Percentiles rank a stretch among this genome's conserved stretches.
phyloP scores from a whole-genome alignment of 1,140 invertebrate genomes.

The Drosophila seguyi region DNA sequence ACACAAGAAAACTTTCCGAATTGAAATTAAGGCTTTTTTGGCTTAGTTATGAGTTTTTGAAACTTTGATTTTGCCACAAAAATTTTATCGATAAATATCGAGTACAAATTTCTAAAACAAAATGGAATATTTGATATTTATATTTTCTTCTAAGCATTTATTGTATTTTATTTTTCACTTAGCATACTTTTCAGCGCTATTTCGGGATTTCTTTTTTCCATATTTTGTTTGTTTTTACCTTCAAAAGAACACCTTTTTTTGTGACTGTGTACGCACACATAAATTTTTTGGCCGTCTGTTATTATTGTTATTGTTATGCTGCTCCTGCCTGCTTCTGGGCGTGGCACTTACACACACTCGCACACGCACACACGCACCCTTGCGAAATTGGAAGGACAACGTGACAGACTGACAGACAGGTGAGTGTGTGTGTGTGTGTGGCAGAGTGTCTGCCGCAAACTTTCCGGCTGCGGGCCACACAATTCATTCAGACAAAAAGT shows the following conservation, averaged over 20 bases:
- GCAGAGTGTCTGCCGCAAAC: constrained; percentile 25
- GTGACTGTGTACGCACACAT: constrained; percentile 31
- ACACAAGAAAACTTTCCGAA: not conserved
- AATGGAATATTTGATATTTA: too few relatives aligned
- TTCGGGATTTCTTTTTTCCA: not conserved
- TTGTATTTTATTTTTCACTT: not conserved
- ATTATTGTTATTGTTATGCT: constrained; percentile 52
- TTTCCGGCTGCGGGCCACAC: constrained; percentile 62
- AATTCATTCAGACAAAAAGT: constrained; percentile 74
- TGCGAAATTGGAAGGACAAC: constrained; percentile 59
- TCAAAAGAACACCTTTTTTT: not conserved
- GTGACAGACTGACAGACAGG: constrained; percentile 57
- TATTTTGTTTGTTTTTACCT: not conserved
- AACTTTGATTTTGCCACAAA: not conserved
- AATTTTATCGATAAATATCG: not conserved
- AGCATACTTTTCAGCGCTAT: not conserved
- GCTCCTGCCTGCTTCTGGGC: constrained; percentile 51
- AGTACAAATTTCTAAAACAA: too few relatives aligned
- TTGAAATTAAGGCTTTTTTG: not conserved
- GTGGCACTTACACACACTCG: constrained; percentile 51
- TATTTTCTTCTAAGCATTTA: too few relatives aligned
- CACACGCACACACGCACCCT: not conserved
- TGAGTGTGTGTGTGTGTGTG: constrained; percentile 4
- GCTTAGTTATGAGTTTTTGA: not conserved
- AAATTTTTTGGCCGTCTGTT: constrained; percentile 50